Evolutionary conservation across 2,797 vertebrate species (phyloP).

Genomic region (Malacoctenus gilli): DNA sequence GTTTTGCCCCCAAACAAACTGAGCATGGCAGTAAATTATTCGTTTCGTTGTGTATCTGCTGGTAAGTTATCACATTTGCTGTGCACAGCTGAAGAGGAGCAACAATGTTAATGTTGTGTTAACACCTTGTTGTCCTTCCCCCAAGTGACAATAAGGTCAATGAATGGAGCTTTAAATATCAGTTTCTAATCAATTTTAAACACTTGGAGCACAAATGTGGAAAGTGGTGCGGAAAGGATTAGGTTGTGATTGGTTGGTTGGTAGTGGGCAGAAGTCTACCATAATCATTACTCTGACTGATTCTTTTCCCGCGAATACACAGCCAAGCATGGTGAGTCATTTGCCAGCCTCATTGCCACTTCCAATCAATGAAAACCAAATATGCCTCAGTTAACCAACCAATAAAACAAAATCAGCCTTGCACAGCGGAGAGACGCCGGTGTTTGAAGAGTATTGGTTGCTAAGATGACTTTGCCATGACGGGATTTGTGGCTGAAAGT

Average conservation of each 20-base stretch:
- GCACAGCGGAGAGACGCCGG: background rate
- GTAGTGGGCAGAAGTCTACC: conserved; percentile 13
- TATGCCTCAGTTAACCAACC: background rate
- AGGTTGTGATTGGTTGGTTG: conserved; percentile 14
- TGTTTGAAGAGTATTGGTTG: conserved; percentile 6
- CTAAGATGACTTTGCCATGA: conserved; percentile 33
- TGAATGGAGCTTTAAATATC: conserved; percentile 9
- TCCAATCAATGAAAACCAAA: conserved; percentile 17
- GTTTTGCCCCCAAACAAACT: no score
- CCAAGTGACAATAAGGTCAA: conserved; percentile 5
- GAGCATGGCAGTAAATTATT: no score
- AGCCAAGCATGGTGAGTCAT: conserved; percentile 17
- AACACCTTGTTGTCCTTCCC: conserved; percentile 7
- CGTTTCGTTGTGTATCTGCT: no score
- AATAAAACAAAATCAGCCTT: background rate
- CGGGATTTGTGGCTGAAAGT: conserved; percentile 54
- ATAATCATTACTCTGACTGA: conserved; percentile 28
- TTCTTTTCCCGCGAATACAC: conserved; percentile 12
- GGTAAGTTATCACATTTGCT: conserved; percentile 1
- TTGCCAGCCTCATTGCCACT: conserved; percentile 20
- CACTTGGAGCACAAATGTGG: no score
- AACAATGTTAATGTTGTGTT: conserved; percentile 8
- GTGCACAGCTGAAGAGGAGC: conserved; percentile 7
- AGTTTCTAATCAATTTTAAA: conserved; percentile 5
- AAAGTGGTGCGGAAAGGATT: background rate